Percentiles rank a stretch among this genome's conserved stretches.
phyloP scores from a whole-genome alignment of 2,113 vertebrate species.

The Seriola dumerili region DNA sequence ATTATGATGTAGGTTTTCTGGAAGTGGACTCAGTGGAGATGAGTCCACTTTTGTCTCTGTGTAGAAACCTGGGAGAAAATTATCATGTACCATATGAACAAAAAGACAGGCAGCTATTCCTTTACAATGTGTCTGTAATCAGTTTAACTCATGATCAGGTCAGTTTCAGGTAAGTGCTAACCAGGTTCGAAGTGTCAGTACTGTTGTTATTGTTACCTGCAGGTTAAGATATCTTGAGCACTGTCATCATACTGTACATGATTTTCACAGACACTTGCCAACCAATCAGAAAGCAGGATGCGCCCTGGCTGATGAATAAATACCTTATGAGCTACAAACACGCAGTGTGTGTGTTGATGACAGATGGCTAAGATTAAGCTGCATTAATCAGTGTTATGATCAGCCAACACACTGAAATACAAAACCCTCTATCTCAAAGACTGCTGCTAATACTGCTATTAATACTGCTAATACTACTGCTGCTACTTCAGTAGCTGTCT shows the following conservation, averaged over 20 bases:
- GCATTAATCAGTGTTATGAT: conserved; percentile 76
- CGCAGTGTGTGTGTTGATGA: conserved; percentile 42
- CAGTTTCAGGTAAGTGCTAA: neutral
- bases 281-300: conserved; percentile 35
- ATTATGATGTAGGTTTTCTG: too few species aligned
- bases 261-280: conserved; percentile 20
- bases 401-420: conserved; percentile 61
- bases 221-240: neutral
- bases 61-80: too few species aligned
- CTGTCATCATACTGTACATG: conserved; percentile 18
- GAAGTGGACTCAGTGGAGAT: too few species aligned
- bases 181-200: neutral
- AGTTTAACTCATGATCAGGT: neutral
- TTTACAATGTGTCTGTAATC: neutral
- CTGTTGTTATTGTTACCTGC: neutral
- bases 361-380: conserved; percentile 75
- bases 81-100: too few species aligned
- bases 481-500: neutral
- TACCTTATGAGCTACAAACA: conserved; percentile 31
- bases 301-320: conserved; percentile 23
- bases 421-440: conserved; percentile 47
- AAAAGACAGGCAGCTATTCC: neutral
- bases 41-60: too few species aligned
- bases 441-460: conserved; percentile 37
- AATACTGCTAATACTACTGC: conserved; percentile 23